Percentiles rank a stretch among this genome's conserved stretches.
phyloP scores from a whole-genome alignment of 2,797 vertebrate species.

The Chrysocyon brachyurus region DNA sequence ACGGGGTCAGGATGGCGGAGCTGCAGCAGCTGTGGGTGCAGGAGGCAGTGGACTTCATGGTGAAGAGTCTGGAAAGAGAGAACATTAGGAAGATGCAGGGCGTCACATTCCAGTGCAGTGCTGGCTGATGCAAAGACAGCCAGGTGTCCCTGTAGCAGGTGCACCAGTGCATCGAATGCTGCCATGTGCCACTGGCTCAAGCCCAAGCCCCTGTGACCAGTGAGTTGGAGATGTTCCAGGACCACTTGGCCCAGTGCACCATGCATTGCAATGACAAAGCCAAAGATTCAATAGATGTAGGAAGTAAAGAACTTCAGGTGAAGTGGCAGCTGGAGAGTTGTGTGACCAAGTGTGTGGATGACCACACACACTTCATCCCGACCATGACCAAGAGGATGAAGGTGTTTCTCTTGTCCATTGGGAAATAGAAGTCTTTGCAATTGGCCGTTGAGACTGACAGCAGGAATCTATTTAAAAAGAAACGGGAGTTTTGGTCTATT shows the following conservation, averaged over 20 bases:
- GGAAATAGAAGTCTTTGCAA: background rate
- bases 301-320: background rate
- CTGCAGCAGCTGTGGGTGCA: background rate
- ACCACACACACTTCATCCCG: background rate
- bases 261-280: background rate
- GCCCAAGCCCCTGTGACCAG: slow-evolving; percentile 94
- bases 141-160: slow-evolving; percentile 92
- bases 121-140: slow-evolving; percentile 92
- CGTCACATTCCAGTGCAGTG: slow-evolving; percentile 95
- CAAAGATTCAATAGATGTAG: background rate
- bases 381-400: background rate
- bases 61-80: background rate
- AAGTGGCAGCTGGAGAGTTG: background rate
- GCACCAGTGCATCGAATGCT: slow-evolving; percentile 95
- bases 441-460: background rate
- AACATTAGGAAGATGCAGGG: slow-evolving; percentile 85
- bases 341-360: background rate
- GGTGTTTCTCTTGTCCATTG: background rate
- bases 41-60: background rate
- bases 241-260: background rate
- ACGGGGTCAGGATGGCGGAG: background rate
- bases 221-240: background rate
- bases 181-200: slow-evolving; percentile 93
- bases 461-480: background rate
- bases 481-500: background rate